These are phyloP conservation scores for Argyrosomus japonicus DNA, from an alignment of 2,113 vertebrate species.

Conservation along the genomic window DNA sequence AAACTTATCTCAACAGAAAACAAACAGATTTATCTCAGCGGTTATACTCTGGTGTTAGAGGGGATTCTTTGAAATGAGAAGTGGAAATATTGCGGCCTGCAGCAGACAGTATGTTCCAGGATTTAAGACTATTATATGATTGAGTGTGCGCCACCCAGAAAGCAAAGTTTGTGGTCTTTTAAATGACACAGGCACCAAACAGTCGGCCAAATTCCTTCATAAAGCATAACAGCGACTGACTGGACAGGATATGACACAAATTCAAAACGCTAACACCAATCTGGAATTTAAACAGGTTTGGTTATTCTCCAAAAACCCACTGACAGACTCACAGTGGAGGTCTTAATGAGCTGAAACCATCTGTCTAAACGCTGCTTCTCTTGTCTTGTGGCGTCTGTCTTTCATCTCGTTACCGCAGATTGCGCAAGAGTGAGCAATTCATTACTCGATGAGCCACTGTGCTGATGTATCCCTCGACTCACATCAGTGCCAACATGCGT, in stretches of 20 bases:
- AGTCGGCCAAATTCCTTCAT: no score
- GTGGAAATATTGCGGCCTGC: no score
- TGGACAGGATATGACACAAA: neutral
- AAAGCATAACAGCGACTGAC: neutral
- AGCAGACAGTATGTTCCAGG: no score
- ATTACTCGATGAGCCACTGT: constrained; percentile 26
- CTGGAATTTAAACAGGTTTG: neutral
- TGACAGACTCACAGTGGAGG: neutral
- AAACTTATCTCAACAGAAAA: neutral
- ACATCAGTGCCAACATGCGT: neutral
- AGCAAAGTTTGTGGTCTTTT: no score
- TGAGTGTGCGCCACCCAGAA: no score
- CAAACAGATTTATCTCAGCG: no score
- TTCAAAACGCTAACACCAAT: constrained; percentile 1
- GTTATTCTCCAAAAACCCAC: neutral
- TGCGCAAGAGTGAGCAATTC: neutral
- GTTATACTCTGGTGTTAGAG: no score
- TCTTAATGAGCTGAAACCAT: constrained; percentile 23
- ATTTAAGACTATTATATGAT: no score
- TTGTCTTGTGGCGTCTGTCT: neutral
- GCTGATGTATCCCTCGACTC: neutral
- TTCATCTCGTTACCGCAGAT: constrained; percentile 35
- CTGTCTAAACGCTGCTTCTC: constrained; percentile 26
- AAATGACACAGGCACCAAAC: no score
- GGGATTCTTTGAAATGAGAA: no score